Base-by-base conservation (phyloP, 2,113 vertebrate genomes). In the Forbesichthys papilliferus region DNA sequence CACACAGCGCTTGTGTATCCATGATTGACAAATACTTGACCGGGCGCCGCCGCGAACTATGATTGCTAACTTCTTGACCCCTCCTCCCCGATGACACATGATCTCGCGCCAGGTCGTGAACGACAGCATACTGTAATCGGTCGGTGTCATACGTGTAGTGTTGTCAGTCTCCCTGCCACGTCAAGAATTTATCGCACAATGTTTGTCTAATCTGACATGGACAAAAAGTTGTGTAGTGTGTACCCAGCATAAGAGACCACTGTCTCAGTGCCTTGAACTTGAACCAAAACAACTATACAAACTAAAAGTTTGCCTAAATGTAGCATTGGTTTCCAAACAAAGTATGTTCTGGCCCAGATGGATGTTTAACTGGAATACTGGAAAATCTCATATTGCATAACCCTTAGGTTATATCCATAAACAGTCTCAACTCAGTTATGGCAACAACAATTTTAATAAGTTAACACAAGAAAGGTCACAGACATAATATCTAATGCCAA, bases 261-360 rank as follows among this genome's bases (percentile, higher is more conserved):
- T 61, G 67, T 51, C 64, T 81, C 5, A 0, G 63, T 64, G 46
- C 36, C 49, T 5, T 74, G 48, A 67, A 75, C 54, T 18, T 33
- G 52, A n/a, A 76, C 16, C 27, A 34, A 4, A 48, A 61, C 8
- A 74, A 68, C 11, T 52, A 59, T 9, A 60, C 46, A 68, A 57
- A 77, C 55, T 47, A 42, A 11, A 9, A 42, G 57, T 59, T 58
- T 78, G 66, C 20, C 54, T 56, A 20, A 56, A 11, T 74, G 47
- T 11, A 49, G 33, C 64, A 64, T 11, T 3, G 61, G 62, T 80
- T 71, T 68, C 70, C 71, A 57, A 27, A 20, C 54, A 84, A 64
- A 46, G 48, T 53, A 48, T 51, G 63, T 66, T 7, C 9, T 71
- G 55, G 61, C 57, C 7, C 16, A 48, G 48, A 33, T 64, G 61